These are phyloP conservation scores for Cinclus mexicanus DNA, from an alignment of 2,113 vertebrate species.

Conservation along the genomic window DNA sequence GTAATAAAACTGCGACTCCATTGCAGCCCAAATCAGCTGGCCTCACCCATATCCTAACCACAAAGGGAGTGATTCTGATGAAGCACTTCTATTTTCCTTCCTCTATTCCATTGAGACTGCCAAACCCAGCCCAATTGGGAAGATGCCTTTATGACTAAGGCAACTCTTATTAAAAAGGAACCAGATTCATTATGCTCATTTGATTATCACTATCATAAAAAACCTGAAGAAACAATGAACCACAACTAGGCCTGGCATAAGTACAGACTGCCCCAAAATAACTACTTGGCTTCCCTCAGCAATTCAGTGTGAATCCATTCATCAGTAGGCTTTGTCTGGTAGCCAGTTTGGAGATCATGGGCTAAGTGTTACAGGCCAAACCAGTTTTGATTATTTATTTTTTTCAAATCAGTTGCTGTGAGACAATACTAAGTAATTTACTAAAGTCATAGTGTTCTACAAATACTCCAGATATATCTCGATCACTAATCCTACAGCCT, in stretches of 20 bases:
- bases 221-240: not conserved
- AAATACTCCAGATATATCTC: not conserved
- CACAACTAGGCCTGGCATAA: not conserved
- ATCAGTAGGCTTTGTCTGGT: not conserved
- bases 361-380: not conserved
- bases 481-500: not conserved
- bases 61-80: not conserved
- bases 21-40: not conserved
- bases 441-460: not conserved
- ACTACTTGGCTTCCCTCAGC: not conserved
- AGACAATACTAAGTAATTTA: not conserved
- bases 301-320: not conserved
- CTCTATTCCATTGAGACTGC: not conserved
- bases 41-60: not conserved
- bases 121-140: not conserved
- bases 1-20: not conserved
- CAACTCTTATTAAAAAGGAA: not conserved
- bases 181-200: not conserved
- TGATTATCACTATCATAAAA: not conserved
- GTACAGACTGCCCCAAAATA: not conserved
- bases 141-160: not conserved
- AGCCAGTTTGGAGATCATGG: not conserved
- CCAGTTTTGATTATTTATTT: not conserved
- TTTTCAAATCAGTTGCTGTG: not conserved
- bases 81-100: not conserved